These are phyloP conservation scores for Craniophora ligustri DNA, from an alignment of 2,888 invertebrate genomes.

Conservation along the genomic window DNA sequence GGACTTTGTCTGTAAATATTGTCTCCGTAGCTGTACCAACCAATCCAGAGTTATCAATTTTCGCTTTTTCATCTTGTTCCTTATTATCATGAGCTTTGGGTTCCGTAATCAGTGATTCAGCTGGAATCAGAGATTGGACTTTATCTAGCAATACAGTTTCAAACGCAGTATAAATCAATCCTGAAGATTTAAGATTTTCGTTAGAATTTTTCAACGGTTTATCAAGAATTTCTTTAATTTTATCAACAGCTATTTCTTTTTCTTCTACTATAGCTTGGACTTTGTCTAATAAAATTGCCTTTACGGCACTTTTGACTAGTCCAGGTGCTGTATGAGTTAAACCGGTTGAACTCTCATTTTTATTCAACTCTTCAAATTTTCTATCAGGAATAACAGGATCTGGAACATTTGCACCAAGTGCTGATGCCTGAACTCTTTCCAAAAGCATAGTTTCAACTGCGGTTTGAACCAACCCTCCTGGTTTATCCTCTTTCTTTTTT, in stretches of 20 bases:
- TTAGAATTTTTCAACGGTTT: conserved; percentile 17
- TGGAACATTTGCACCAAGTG: conserved; percentile 29
- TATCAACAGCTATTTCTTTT: conserved; percentile 27
- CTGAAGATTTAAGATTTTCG: conserved; percentile 43
- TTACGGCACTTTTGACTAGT: too few species aligned
- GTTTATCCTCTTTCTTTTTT: conserved; percentile 32
- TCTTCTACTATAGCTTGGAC: conserved; percentile 39
- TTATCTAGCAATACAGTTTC: conserved; percentile 84
- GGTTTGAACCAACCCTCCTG: conserved; percentile 55
- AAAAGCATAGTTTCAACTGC: conserved; percentile 54
- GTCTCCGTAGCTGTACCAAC: background rate
- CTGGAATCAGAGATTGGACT: conserved; percentile 67
- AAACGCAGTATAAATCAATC: conserved; percentile 79
- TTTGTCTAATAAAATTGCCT: conserved; percentile 84
- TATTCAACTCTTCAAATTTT: conserved; percentile 12
- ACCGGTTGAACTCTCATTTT: conserved; percentile 59
- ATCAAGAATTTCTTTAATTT: conserved; percentile 21
- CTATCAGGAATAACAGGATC: conserved; percentile 28
- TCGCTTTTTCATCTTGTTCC: conserved; percentile 7
- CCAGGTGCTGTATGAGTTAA: conserved; percentile 80
- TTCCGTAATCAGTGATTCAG: conserved; percentile 11
- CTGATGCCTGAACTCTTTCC: conserved; percentile 47
- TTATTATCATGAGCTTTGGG: conserved; percentile 1
- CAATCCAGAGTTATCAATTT: conserved; percentile 12
- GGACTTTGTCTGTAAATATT: conserved; percentile 9